These are phyloP conservation scores for Hyperoplus immaculatus DNA, from an alignment of 2,797 vertebrate genomes.

Conservation along the genomic window DNA sequence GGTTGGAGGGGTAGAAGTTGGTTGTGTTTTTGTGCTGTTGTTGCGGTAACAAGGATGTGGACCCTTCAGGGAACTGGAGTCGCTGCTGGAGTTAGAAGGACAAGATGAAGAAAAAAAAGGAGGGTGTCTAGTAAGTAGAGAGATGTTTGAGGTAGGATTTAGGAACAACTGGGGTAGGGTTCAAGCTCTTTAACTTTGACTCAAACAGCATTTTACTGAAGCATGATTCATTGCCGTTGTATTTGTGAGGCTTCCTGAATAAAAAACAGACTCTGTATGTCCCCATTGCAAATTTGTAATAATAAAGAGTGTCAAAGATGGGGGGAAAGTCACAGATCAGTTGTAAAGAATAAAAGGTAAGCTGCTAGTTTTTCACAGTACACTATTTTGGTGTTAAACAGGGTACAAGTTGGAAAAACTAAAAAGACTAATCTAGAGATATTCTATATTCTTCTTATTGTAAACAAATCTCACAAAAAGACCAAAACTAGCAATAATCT, in stretches of 20 bases:
- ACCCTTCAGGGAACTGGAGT: constrained; percentile 82
- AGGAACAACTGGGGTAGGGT: not conserved
- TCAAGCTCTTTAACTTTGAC: not conserved
- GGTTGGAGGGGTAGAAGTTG: constrained; percentile 63
- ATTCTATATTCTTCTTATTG: not conserved
- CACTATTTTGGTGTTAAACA: too few species aligned
- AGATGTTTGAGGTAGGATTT: not conserved
- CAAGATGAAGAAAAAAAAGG: constrained; percentile 4
- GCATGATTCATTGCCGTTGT: not conserved
- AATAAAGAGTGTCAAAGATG: too few species aligned
- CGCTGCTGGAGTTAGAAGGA: constrained; percentile 67
- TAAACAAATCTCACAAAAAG: not conserved
- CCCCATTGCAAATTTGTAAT: not conserved
- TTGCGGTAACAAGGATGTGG: constrained; percentile 67
- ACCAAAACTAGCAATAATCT: not conserved
- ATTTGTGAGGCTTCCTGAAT: not conserved
- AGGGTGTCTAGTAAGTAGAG: not conserved
- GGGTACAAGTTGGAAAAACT: not conserved
- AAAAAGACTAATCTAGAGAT: not conserved
- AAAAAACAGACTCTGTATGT: not conserved
- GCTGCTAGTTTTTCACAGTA: not conserved
- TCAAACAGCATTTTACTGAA: constrained; percentile 15
- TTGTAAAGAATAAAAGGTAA: not conserved
- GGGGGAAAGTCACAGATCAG: not conserved
- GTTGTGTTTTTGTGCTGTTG: constrained; percentile 75